These are phyloP conservation scores for Lerista edwardsae DNA, from an alignment of 2,797 vertebrate genomes.

Conservation along the genomic window DNA sequence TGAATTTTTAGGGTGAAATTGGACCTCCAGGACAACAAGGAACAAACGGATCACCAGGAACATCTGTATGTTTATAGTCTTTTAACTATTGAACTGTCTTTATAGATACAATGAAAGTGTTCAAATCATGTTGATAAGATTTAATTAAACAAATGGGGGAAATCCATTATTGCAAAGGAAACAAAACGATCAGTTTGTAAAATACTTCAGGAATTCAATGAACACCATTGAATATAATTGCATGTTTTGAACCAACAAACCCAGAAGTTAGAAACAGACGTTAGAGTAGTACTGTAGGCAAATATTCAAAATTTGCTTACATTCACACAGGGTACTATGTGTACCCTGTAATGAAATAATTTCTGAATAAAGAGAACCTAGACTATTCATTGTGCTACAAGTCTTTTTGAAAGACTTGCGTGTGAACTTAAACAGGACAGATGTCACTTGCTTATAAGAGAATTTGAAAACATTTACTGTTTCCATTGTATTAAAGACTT, in stretches of 20 bases:
- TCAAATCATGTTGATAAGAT: background rate
- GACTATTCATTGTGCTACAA: background rate
- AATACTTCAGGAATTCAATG: background rate
- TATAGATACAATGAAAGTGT: background rate
- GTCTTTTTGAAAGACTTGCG: constrained; percentile 5
- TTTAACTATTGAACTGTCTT: background rate
- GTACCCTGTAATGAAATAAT: background rate
- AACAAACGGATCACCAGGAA: constrained; percentile 83
- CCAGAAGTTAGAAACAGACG: background rate
- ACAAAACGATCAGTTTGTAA: too few relatives aligned
- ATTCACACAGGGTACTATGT: background rate
- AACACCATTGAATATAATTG: background rate
- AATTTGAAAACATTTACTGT: constrained; percentile 8
- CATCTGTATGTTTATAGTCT: constrained; percentile 78
- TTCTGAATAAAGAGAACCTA: background rate
- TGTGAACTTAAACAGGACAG: constrained; percentile 3
- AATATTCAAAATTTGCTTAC: background rate
- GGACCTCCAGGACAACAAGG: constrained; percentile 86
- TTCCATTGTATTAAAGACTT: constrained; percentile 28
- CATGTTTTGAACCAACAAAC: background rate
- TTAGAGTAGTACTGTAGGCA: background rate
- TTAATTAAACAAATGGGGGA: background rate
- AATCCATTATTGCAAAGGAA: background rate
- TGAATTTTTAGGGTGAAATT: constrained; percentile 84
- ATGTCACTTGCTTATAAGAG: background rate